Evolutionary conservation across 2,888 invertebrate genomes (phyloP).

Genomic region (Geophilus truncorum): DNA sequence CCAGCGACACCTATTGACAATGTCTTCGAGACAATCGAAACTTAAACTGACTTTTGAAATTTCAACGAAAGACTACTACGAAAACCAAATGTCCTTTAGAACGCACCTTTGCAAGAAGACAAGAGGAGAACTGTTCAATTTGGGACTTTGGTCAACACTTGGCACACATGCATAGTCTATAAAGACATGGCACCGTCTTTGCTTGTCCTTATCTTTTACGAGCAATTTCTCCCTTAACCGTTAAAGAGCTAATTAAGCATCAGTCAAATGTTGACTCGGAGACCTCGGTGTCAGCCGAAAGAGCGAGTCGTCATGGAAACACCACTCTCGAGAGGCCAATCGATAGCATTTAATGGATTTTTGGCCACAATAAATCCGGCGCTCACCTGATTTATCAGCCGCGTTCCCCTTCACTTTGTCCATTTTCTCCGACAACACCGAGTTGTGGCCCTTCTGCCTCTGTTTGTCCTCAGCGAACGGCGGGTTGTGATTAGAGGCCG

Average conservation of each 20-base stretch:
- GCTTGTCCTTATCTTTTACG: neutral
- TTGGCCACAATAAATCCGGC: constrained; percentile 10
- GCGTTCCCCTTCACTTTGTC: constrained; percentile 5
- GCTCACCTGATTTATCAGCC: constrained; percentile 33
- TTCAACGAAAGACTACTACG: too few relatives aligned
- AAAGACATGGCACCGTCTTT: neutral
- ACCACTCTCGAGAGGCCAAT: neutral
- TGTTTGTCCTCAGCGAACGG: constrained; percentile 58
- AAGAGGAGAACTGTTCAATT: too few relatives aligned
- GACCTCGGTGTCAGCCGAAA: neutral
- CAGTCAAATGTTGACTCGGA: constrained; percentile 2
- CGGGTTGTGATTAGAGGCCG: neutral
- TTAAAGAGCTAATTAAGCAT: constrained; percentile 12
- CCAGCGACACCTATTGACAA: too few relatives aligned
- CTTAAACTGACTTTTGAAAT: too few relatives aligned
- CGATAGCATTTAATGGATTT: constrained; percentile 20
- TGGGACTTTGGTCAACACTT: neutral
- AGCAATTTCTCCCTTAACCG: neutral
- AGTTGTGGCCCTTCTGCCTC: constrained; percentile 62
- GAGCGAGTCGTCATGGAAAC: constrained; percentile 6
- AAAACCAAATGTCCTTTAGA: too few relatives aligned
- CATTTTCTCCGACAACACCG: constrained; percentile 53
- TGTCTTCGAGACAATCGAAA: too few relatives aligned
- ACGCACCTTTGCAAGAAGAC: too few relatives aligned
- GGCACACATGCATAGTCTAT: neutral